A percentile compares a stretch with the other conserved stretches of the same genome.
These are phyloP conservation scores for Aquatica leii DNA, from an alignment of 2,888 invertebrate genomes.

Conservation along the genomic window DNA sequence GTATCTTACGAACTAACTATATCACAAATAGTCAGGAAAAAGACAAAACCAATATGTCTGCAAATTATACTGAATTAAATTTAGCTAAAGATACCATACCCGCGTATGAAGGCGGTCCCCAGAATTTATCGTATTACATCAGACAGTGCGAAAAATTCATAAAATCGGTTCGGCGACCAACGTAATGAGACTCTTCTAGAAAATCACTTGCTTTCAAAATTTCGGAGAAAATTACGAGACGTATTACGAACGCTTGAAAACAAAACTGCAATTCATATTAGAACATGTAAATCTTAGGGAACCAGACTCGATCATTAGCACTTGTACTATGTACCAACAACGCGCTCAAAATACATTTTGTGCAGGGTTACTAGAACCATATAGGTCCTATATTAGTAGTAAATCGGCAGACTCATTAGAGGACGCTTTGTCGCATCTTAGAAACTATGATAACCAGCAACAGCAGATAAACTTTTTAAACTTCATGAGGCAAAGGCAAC, in stretches of 20 bases:
- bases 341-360: slow-evolving; percentile 17
- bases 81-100: slow-evolving; percentile 5
- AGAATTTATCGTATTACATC: slow-evolving; percentile 12
- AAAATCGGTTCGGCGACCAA: background rate
- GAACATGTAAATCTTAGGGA: background rate
- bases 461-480: background rate
- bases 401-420: background rate
- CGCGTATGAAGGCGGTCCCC: background rate
- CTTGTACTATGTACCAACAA: slow-evolving; percentile 15
- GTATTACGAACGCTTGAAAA: background rate
- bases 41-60: background rate
- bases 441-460: too few species aligned
- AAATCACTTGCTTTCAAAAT: background rate
- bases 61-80: slow-evolving; percentile 1
- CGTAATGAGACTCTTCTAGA: background rate
- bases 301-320: background rate
- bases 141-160: background rate
- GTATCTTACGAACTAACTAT: too few species aligned
- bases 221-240: background rate
- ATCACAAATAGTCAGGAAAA: too few species aligned
- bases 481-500: slow-evolving; percentile 18
- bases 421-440: background rate
- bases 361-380: slow-evolving; percentile 30
- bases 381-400: slow-evolving; percentile 4
- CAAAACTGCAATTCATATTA: background rate